These are phyloP conservation scores for Andrena bicolor DNA, from an alignment of 2,888 invertebrate species.

Conservation along the genomic window DNA sequence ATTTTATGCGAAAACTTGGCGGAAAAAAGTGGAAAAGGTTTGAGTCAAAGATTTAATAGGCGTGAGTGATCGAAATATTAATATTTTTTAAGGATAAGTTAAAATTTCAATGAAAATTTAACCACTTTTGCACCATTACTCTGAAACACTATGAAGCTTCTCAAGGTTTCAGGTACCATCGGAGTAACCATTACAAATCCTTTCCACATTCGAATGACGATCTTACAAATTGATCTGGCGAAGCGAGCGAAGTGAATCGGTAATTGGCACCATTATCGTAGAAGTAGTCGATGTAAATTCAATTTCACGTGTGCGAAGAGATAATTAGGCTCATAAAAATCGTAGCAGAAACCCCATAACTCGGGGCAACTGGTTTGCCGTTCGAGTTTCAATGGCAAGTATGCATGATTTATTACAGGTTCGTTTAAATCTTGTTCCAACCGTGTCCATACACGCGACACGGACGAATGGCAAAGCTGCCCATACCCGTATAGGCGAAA, in stretches of 20 bases:
- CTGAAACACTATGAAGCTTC: neutral
- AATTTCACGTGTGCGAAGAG: conserved; percentile 26
- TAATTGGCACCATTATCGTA: neutral
- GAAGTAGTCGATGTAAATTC: conserved; percentile 23
- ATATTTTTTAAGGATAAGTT: neutral
- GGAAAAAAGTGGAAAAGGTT: neutral
- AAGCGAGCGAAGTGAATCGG: neutral
- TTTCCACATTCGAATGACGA: too few relatives aligned
- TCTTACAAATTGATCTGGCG: neutral
- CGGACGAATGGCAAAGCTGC: conserved; percentile 40
- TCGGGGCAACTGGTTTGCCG: conserved; percentile 42
- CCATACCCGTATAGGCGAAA: conserved; percentile 54
- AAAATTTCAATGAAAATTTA: neutral
- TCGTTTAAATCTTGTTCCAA: conserved; percentile 51
- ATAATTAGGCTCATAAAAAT: conserved; percentile 35
- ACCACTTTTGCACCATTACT: neutral
- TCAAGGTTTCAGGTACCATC: neutral
- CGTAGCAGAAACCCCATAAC: neutral
- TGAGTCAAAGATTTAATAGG: neutral
- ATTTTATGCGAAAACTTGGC: neutral
- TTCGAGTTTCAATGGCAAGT: conserved; percentile 48
- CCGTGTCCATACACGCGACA: conserved; percentile 25
- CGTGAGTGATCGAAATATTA: neutral
- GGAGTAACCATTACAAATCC: neutral
- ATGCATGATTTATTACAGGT: conserved; percentile 54